Conservation (phyloP, 2,797 vertebrate genomes). For the Trachurus trachurus region DNA sequence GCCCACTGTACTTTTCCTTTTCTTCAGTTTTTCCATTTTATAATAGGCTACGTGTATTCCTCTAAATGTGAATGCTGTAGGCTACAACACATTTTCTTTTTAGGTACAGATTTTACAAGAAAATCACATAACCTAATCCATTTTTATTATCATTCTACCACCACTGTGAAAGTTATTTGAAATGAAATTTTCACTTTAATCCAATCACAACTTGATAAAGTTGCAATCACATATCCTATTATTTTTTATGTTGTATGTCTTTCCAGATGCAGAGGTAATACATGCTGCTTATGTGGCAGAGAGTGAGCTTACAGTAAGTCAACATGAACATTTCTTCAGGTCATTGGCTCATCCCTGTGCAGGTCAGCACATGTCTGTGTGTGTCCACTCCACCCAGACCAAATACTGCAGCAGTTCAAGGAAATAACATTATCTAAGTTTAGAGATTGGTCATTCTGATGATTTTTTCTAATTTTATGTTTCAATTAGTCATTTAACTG, state of each 20-base stretch:
- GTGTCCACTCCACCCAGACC: slow-evolving; percentile 23
- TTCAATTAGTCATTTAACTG: neutral
- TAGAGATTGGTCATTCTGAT: neutral
- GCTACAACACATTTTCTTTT: too few species aligned
- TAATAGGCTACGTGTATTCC: too few species aligned
- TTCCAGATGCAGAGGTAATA: neutral
- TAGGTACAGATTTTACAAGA: neutral
- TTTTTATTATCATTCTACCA: neutral
- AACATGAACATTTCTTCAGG: slow-evolving; percentile 22
- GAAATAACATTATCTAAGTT: slow-evolving; percentile 30
- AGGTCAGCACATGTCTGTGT: slow-evolving; percentile 41
- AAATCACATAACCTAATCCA: neutral
- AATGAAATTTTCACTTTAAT: too few species aligned
- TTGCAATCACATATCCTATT: too few species aligned
- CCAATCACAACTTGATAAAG: too few species aligned
- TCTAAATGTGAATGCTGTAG: too few species aligned
- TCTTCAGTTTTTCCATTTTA: too few species aligned
- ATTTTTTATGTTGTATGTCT: too few species aligned
- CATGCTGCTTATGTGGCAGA: neutral
- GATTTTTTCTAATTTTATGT: neutral
- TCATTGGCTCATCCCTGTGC: slow-evolving; percentile 46
- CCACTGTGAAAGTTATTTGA: neutral
- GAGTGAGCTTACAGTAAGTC: neutral
- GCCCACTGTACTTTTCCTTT: too few species aligned
- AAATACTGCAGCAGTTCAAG: slow-evolving; percentile 22